A percentile compares a stretch with the other conserved stretches of the same genome.
phyloP scores from a whole-genome alignment of 1,140 invertebrate genomes.

The Zaprionus inermis region DNA sequence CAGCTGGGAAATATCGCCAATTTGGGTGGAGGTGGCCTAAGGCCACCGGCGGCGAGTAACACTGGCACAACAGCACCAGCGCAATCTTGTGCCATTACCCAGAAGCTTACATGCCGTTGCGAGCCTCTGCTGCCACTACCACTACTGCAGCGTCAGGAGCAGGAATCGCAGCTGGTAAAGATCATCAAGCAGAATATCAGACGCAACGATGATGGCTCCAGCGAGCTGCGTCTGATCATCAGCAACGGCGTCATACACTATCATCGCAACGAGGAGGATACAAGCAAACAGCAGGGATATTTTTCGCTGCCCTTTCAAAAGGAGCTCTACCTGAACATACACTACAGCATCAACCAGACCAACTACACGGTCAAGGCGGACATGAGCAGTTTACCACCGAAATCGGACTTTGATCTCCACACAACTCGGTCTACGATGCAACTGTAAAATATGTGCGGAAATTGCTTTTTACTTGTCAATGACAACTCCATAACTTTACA shows the following conservation, averaged over 20 bases:
- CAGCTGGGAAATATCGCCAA: conserved; percentile 26
- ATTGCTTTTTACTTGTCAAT: no score
- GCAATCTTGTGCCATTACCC: conserved; percentile 53
- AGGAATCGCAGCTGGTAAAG: conserved; percentile 38
- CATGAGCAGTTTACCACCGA: conserved; percentile 43
- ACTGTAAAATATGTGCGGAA: no score
- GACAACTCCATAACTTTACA: no score
- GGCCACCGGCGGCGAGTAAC: conserved; percentile 3
- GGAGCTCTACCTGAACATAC: conserved; percentile 61
- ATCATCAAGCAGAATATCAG: conserved; percentile 62
- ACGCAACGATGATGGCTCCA: conserved; percentile 60
- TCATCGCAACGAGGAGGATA: conserved; percentile 42
- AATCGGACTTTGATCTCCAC: conserved; percentile 40
- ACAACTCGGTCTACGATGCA: no score
- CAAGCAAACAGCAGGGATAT: conserved; percentile 52
- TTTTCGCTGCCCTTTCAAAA: conserved; percentile 52
- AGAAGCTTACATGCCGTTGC: conserved; percentile 71
- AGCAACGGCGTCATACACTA: conserved; percentile 70
- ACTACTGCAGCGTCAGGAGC: conserved; percentile 22
- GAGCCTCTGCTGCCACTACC: conserved; percentile 56
- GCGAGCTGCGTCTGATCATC: conserved; percentile 58
- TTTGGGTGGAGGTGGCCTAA: conserved; percentile 9
- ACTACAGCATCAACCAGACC: conserved; percentile 68
- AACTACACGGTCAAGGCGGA: conserved; percentile 73
- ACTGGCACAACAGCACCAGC: neutral